Conservation (phyloP, 2,113 vertebrate species). For the Labrus mixtus region DNA sequence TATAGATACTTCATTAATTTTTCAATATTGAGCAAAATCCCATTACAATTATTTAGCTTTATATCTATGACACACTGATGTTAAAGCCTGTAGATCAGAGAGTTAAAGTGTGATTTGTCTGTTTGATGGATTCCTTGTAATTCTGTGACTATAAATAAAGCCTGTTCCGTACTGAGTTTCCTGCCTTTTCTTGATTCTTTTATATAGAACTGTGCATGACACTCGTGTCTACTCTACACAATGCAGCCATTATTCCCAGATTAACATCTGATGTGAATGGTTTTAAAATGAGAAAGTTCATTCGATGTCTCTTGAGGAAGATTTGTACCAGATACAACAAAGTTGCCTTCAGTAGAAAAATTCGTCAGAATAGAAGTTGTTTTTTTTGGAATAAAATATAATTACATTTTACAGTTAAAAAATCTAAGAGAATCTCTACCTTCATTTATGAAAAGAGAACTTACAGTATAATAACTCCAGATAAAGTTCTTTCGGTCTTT, state of each 20-base stretch:
- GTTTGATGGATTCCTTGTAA: slow-evolving; percentile 53
- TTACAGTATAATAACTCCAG: neutral
- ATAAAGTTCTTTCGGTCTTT: neutral
- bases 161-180: slow-evolving; percentile 26
- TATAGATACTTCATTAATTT: too few species aligned
- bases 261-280: neutral
- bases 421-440: neutral
- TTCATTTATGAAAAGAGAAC: neutral
- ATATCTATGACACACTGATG: too few species aligned
- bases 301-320: neutral
- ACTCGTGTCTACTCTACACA: neutral
- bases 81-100: neutral
- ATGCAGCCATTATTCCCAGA: neutral
- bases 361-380: neutral
- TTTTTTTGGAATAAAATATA: neutral
- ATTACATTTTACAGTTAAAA: neutral
- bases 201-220: neutral
- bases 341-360: neutral
- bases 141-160: slow-evolving; percentile 66
- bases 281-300: neutral
- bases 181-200: slow-evolving; percentile 52
- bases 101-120: neutral
- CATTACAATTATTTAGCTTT: too few species aligned
- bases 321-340: neutral
- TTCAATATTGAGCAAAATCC: too few species aligned